Base-by-base conservation (phyloP, 2,113 vertebrate species). In the Thalassoma bifasciatum region DNA sequence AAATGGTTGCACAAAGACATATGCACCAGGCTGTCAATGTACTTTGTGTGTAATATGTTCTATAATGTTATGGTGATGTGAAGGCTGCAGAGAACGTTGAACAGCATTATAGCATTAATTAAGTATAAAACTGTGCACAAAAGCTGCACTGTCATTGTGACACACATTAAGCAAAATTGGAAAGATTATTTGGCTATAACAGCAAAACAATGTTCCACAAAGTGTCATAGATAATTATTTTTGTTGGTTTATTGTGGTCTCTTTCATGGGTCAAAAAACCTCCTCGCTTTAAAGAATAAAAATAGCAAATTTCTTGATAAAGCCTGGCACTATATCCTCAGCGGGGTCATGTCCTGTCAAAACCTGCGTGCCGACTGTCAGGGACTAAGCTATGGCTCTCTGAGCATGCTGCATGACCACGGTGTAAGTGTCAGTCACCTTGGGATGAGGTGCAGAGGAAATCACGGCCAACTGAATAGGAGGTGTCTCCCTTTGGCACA, bases 351-450 rank as follows among this genome's bases (percentile, higher is more conserved):
- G 87, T 89, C 87, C 77, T 86, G 85, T 86, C 86, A 85, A 66
- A 84, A 83, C 69, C 82, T 88, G 72, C 73, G 78, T 79, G 78
- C 81, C 81, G 40, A 62, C 86, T 92, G 87, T 89, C 88, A 89
- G 86, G 81, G 71, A 73, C 75, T 26, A 69, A 83, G 85, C 74
- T 51, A 83, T 77, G 86, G 81, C 84, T 88, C 88, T 87, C 72
- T 84, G 88, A 90, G 78, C 83, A 86, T 64, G 83, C 84, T 79
- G 85, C 79, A 68, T 65, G 70, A 82, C 72, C 81, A 72, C 83
- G 77, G 75, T 89, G 88, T 89, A 83, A 82, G 86, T 88, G 90
- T 90, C 91, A 91, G 59, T 89, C 86, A 88, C 85, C 82, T 88
- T 85, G 83, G 79, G 75, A 76, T 65, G 46, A 72, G 78, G 82